Conservation (phyloP, 2,888 invertebrate genomes). For the Hoplodrina ambigua region DNA sequence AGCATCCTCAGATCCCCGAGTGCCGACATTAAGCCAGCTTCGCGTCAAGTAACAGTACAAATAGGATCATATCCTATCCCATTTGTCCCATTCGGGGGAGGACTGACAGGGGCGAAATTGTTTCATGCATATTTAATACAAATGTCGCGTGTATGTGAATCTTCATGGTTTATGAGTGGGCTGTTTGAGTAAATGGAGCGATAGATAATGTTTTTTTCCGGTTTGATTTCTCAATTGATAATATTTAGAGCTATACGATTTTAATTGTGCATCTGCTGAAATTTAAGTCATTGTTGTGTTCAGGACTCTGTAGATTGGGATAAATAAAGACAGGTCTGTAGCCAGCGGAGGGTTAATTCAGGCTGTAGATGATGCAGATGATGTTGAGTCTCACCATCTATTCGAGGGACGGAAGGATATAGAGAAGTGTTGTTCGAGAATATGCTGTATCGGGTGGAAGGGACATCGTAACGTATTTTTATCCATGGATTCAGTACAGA, state of each 20-base stretch:
- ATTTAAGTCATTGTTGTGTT: too few species aligned
- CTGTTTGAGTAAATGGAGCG: neutral
- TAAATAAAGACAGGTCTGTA: neutral
- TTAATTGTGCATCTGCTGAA: neutral
- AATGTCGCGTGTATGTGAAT: conserved; percentile 9
- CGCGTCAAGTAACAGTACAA: conserved; percentile 43
- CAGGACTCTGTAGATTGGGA: too few species aligned
- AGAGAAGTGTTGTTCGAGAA: neutral
- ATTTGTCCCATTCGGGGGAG: conserved; percentile 42
- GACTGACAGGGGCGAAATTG: conserved; percentile 44
- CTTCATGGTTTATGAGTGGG: conserved; percentile 15
- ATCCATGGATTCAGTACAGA: too few species aligned
- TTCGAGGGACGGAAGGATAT: neutral
- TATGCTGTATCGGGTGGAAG: neutral
- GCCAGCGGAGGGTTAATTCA: neutral
- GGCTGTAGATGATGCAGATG: neutral
- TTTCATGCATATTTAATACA: conserved; percentile 50
- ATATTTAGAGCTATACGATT: neutral
- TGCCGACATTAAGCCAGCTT: conserved; percentile 32
- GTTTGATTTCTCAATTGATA: neutral
- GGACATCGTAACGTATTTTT: too few species aligned
- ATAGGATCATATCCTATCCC: conserved; percentile 50
- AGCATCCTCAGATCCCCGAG: conserved; percentile 18
- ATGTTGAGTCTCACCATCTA: neutral
- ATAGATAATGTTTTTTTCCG: neutral